Percentiles rank a stretch among this genome's conserved stretches.
Conservation (phyloP, 2,888 invertebrate species). For the Calephelis perditalis region DNA sequence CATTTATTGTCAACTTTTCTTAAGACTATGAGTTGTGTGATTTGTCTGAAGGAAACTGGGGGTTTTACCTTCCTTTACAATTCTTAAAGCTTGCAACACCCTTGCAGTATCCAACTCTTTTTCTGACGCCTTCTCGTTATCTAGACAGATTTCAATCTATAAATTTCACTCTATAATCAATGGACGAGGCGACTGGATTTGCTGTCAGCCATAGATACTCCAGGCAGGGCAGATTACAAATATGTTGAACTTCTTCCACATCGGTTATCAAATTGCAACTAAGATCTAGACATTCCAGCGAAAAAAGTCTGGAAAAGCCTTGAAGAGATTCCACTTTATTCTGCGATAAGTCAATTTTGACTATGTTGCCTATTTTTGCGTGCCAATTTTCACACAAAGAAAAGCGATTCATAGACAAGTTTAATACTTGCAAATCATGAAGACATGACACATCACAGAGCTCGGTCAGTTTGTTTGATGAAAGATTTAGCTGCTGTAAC, state of each 20-base stretch:
- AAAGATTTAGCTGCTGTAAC: constrained; percentile 83
- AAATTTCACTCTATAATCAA: constrained; percentile 94
- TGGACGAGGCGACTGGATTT: constrained; percentile 90
- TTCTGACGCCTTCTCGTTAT: constrained; percentile 91
- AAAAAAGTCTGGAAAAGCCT: constrained; percentile 90
- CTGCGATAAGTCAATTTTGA: constrained; percentile 89
- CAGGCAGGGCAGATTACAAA: constrained; percentile 90
- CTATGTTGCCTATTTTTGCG: constrained; percentile 91
- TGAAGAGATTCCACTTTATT: constrained; percentile 86
- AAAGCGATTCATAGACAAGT: constrained; percentile 89
- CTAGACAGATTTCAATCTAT: constrained; percentile 92
- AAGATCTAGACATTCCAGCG: constrained; percentile 90
- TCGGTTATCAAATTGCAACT: constrained; percentile 90
- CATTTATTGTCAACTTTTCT: constrained; percentile 57
- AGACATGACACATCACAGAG: constrained; percentile 88
- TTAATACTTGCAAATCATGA: constrained; percentile 85
- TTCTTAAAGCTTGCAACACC: constrained; percentile 91
- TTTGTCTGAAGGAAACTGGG: constrained; percentile 76
- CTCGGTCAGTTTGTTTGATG: constrained; percentile 86
- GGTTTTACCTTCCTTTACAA: constrained; percentile 84
- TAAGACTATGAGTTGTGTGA: constrained; percentile 63
- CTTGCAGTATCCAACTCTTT: constrained; percentile 95
- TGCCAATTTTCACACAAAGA: constrained; percentile 86
- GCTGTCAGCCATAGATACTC: constrained; percentile 92
- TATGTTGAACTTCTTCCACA: constrained; percentile 87